These are phyloP conservation scores for Neelides folsomi DNA, from an alignment of 2,888 invertebrate species.

Conservation along the genomic window DNA sequence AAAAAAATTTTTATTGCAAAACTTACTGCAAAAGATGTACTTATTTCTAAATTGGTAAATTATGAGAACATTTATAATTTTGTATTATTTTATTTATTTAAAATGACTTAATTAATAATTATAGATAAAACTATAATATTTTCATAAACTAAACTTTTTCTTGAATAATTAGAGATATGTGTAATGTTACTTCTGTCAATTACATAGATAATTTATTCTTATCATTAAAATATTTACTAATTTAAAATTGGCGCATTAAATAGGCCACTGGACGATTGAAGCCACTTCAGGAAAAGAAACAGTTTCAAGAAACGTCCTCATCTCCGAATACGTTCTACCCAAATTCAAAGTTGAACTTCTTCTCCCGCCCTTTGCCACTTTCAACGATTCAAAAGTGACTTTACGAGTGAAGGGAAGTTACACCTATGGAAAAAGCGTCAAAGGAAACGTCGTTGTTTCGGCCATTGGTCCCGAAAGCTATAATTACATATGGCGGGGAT, in stretches of 20 bases:
- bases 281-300: constrained; percentile 49
- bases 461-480: background rate
- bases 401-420: constrained; percentile 71
- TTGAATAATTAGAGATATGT: no score
- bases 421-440: constrained; percentile 29
- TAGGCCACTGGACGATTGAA: constrained; percentile 46
- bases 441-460: constrained; percentile 7
- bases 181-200: no score
- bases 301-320: constrained; percentile 57
- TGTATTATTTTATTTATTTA: no score
- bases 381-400: constrained; percentile 59
- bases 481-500: background rate
- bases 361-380: constrained; percentile 65
- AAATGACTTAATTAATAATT: no score
- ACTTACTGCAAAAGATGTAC: background rate
- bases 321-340: constrained; percentile 81
- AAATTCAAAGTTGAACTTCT: constrained; percentile 79
- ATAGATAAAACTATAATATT: no score
- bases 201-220: no score
- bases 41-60: no score
- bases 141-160: no score
- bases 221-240: no score
- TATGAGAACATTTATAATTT: no score
- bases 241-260: background rate
- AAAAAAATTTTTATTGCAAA: constrained; percentile 46